phyloP scores from a whole-genome alignment of 2,888 invertebrate genomes.

The Megaustenia siamemsis region DNA sequence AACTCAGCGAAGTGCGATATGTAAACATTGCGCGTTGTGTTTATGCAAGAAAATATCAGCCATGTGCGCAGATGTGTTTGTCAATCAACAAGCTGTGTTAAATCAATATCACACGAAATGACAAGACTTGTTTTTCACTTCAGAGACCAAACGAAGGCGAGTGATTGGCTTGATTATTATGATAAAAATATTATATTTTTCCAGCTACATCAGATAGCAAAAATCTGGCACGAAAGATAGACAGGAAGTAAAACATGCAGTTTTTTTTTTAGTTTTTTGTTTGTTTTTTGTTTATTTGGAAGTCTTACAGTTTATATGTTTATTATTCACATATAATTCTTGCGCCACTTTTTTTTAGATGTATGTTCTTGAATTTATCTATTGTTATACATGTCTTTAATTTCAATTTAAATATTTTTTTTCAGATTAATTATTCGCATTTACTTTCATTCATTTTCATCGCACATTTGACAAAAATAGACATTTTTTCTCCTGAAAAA shows the following conservation, averaged over 20 bases:
- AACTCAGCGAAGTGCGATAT: background rate
- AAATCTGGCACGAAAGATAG: background rate
- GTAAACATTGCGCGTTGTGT: background rate
- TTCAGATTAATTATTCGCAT: too few relatives aligned
- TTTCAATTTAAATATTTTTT: too few relatives aligned
- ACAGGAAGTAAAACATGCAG: constrained; percentile 5
- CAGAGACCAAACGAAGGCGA: background rate
- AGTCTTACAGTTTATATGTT: too few relatives aligned
- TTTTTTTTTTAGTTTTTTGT: background rate
- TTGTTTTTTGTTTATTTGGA: background rate
- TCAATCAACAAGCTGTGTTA: background rate
- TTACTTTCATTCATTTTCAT: too few relatives aligned
- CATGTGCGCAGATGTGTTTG: constrained; percentile 24
- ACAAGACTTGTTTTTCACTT: constrained; percentile 12
- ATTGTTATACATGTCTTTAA: too few relatives aligned
- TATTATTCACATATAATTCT: too few relatives aligned
- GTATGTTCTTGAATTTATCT: too few relatives aligned
- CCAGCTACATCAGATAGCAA: background rate
- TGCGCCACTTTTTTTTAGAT: too few relatives aligned
- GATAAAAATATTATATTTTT: constrained; percentile 30
- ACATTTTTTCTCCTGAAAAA: too few relatives aligned
- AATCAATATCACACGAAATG: constrained; percentile 33
- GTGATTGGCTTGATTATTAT: constrained; percentile 17
- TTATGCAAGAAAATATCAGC: background rate
- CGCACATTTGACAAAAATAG: too few relatives aligned